Percentiles rank a stretch among this genome's conserved stretches.
Conservation (phyloP, 2,888 invertebrate species). For the Drosophila cracens region DNA sequence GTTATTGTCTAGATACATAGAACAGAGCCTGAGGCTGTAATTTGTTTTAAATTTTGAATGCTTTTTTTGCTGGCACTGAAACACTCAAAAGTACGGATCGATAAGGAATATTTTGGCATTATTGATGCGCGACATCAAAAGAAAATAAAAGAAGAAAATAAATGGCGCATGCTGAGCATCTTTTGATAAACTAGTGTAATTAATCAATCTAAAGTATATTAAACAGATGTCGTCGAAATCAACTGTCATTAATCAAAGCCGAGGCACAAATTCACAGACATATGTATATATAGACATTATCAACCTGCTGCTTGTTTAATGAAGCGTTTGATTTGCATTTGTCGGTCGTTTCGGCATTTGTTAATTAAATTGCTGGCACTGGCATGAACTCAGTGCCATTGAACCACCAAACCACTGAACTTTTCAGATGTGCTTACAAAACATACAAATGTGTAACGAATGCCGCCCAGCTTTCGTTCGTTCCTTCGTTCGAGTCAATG, state of each 20-base stretch:
- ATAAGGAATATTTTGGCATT: constrained; percentile 10
- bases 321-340: constrained; percentile 69
- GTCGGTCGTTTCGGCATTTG: constrained; percentile 49
- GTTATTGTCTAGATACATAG: constrained; percentile 45
- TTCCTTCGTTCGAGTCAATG: constrained; percentile 35
- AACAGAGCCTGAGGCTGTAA: constrained; percentile 19
- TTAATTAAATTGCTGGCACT: constrained; percentile 65
- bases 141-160: background rate
- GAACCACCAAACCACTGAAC: constrained; percentile 33
- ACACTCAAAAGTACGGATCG: constrained; percentile 10
- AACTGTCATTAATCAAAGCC: constrained; percentile 51
- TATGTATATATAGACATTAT: constrained; percentile 2
- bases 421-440: constrained; percentile 22
- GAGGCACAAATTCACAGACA: constrained; percentile 29
- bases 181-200: constrained; percentile 42
- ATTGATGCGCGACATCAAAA: constrained; percentile 12
- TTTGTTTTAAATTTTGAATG: constrained; percentile 35
- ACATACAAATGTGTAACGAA: constrained; percentile 38
- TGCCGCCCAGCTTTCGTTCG: constrained; percentile 20
- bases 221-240: constrained; percentile 18
- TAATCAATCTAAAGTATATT: constrained; percentile 59
- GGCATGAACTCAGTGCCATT: constrained; percentile 4
- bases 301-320: constrained; percentile 59
- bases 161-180: constrained; percentile 5
- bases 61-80: background rate